phyloP scores from a whole-genome alignment of 1,140 invertebrate species.

The Drosophila pectinifera region DNA sequence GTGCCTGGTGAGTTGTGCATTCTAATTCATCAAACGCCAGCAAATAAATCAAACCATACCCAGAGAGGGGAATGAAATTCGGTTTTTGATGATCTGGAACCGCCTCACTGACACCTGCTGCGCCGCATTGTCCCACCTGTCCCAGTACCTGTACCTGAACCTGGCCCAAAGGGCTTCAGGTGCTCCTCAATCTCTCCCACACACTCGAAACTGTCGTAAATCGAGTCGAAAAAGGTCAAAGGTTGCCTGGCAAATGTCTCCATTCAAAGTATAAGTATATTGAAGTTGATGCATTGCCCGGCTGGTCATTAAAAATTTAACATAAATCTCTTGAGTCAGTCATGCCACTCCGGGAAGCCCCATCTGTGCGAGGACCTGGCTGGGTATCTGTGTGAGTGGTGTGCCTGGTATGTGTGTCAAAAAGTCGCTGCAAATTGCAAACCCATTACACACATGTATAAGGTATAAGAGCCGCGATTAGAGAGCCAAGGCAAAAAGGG shows the following conservation, averaged over 20 bases:
- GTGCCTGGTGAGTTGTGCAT: constrained; percentile 22
- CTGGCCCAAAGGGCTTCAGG: constrained; percentile 9
- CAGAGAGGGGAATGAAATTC: constrained; percentile 29
- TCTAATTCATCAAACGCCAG: constrained; percentile 54
- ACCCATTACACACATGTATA: constrained; percentile 59
- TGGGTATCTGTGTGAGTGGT: constrained; percentile 8
- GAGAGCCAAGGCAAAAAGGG: constrained; percentile 50
- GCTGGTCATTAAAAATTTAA: constrained; percentile 68
- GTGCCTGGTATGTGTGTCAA: constrained; percentile 62
- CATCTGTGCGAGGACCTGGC: not conserved
- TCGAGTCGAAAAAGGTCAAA: constrained; percentile 55
- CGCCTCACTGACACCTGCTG: constrained; percentile 33
- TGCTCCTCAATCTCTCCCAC: constrained; percentile 33
- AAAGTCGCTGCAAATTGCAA: constrained; percentile 69
- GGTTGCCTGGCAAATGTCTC: constrained; percentile 56
- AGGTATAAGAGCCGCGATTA: constrained; percentile 68
- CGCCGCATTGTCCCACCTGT: constrained; percentile 50
- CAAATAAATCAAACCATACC: constrained; percentile 60
- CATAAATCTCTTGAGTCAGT: constrained; percentile 64
- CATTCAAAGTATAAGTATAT: constrained; percentile 35
- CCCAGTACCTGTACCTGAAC: not conserved
- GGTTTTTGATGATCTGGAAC: constrained; percentile 39
- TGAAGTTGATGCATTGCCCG: constrained; percentile 64
- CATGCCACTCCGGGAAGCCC: constrained; percentile 33
- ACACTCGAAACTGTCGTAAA: constrained; percentile 13